Conservation (phyloP, 1,140 invertebrate genomes). For the Drosophila busckii region DNA sequence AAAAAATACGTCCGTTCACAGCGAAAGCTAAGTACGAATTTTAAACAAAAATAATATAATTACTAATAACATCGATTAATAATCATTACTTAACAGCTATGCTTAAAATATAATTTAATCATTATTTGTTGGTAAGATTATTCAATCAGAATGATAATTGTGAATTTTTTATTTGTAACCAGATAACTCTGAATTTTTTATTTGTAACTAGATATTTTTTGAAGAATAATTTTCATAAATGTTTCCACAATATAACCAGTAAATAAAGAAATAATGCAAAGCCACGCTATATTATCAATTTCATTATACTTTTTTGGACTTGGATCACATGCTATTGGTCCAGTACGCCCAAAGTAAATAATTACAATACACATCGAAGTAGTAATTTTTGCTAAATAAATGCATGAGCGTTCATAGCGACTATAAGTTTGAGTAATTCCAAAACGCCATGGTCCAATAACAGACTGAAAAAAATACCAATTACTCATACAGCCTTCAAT, state of each 20-base stretch:
- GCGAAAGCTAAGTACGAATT: too few relatives aligned
- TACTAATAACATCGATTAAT: too few relatives aligned
- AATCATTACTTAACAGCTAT: too few relatives aligned
- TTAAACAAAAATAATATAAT: too few relatives aligned
- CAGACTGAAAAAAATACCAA: constrained; percentile 37
- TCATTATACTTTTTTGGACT: constrained; percentile 33
- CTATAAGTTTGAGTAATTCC: constrained; percentile 2
- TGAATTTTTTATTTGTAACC: too few relatives aligned
- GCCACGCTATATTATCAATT: not conserved
- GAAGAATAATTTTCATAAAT: not conserved
- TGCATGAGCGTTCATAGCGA: constrained; percentile 26
- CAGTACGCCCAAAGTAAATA: constrained; percentile 18
- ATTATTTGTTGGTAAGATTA: too few relatives aligned
- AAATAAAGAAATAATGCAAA: constrained; percentile 17
- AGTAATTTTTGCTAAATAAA: constrained; percentile 18
- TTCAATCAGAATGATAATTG: too few relatives aligned
- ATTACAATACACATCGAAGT: constrained; percentile 12
- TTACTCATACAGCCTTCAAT: constrained; percentile 22
- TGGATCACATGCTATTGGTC: constrained; percentile 31
- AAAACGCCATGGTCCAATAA: constrained; percentile 33
- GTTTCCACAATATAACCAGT: not conserved
- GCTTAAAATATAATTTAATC: too few relatives aligned
- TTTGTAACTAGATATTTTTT: constrained; percentile 5
- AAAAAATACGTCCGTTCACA: too few relatives aligned
- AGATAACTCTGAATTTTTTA: too few relatives aligned